Evolutionary conservation across 2,113 vertebrate species (phyloP).

Genomic region (Atractosteus spatula): DNA sequence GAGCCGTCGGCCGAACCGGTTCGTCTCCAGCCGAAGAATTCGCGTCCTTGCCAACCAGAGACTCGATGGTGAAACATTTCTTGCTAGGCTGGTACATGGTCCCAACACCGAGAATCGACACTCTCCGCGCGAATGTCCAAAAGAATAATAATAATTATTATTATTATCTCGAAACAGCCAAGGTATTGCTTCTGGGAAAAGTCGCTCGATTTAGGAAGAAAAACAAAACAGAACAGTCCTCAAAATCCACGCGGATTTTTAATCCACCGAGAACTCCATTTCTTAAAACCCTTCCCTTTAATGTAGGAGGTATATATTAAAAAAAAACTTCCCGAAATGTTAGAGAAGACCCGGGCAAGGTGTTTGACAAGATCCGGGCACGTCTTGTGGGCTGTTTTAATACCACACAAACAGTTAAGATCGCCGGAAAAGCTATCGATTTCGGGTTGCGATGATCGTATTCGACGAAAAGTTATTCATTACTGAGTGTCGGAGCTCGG

Average conservation of each 20-base stretch:
- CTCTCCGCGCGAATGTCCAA: neutral
- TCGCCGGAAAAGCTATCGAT: no score
- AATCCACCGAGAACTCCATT: slow-evolving; percentile 49
- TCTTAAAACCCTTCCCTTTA: slow-evolving; percentile 28
- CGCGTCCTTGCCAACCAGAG: slow-evolving; percentile 70
- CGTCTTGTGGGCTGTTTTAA: no score
- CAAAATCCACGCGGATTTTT: slow-evolving; percentile 33
- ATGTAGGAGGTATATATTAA: no score
- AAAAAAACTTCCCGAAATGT: slow-evolving; percentile 4
- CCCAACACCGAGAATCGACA: slow-evolving; percentile 2
- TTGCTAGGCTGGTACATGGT: slow-evolving; percentile 62
- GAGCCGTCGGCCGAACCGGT: slow-evolving; percentile 60
- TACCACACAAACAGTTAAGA: no score
- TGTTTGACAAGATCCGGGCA: no score
- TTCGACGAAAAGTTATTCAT: neutral
- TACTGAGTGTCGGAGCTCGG: neutral
- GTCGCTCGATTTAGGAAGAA: slow-evolving; percentile 23
- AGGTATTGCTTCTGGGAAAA: slow-evolving; percentile 7
- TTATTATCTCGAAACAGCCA: neutral
- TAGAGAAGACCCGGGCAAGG: no score
- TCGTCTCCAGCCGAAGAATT: slow-evolving; percentile 57
- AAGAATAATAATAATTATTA: slow-evolving; percentile 4
- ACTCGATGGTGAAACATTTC: slow-evolving; percentile 70
- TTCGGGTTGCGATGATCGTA: neutral
- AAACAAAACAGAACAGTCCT: slow-evolving; percentile 5